Evolutionary conservation across 2,888 invertebrate species (phyloP), one percentile per base, ranked within the genome.

Genomic region (Anaspis maculata): DNA sequence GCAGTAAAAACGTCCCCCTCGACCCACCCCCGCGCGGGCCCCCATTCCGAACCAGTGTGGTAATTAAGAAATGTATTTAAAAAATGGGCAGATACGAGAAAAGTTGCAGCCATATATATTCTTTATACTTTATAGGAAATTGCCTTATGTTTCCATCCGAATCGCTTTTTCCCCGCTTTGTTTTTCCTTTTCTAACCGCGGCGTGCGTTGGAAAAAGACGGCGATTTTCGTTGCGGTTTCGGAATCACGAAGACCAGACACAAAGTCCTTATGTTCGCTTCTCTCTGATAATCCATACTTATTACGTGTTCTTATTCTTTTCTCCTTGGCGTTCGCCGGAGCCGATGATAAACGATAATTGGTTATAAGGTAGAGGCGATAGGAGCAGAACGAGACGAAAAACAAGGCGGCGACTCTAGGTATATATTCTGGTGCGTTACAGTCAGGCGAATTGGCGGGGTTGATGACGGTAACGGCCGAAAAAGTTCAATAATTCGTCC

Each of bases 321-420:
- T 61, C n/a, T n/a, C 58, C 56, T 52, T 54, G 50, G 51, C 54
- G 55, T 51, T 49, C 19, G 19, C 5, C 5, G 5, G 19, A 50
- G 46, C 54, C 49, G 56, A 62, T 64, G 62, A 64, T 62, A 56
- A 57, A 62, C 61, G 62, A 59, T 64, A 62, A 62, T 62, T 62
- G 62, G 60, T 55, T 57, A 19, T 19, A 46, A 46, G 55, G 56
- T 56, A 54, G 54, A 52, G n/a, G n/a, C 54, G 57, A 57, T 58
- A 54, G 56, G 55, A 27, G 12, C 15, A 27, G 27, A 15, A n/a
- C n/a, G n/a, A n/a, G n/a, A n/a, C n/a, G n/a, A n/a, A n/a, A n/a
- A n/a, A n/a, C n/a, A n/a, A n/a, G n/a, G n/a, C n/a, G n/a, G n/a
- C n/a, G n/a, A n/a, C n/a, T n/a, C n/a, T n/a, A n/a, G n/a, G n/a